A percentile compares a stretch with the other conserved stretches of the same genome.
Evolutionary conservation across 2,113 vertebrate species (phyloP).

Genomic region (Chionomys nivalis): DNA sequence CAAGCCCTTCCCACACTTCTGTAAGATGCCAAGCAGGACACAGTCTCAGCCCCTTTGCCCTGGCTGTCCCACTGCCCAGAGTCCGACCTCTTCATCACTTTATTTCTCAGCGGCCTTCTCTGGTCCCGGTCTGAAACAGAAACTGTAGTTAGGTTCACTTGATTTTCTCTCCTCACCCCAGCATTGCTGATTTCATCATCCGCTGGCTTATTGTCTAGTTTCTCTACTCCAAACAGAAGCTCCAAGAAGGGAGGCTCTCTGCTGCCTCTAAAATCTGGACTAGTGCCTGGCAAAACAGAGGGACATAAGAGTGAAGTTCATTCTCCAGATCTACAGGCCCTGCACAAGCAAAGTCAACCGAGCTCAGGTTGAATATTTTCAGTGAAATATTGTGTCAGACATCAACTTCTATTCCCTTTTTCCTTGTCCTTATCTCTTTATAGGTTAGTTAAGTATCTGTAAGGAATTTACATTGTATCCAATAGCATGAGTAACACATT

Average conservation of each 20-base stretch:
- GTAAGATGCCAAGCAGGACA: neutral
- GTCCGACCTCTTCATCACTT: neutral
- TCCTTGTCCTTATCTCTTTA: neutral
- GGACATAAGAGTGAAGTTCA: neutral
- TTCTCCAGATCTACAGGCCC: neutral
- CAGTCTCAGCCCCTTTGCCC: neutral
- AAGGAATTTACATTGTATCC: neutral
- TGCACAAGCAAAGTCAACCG: neutral
- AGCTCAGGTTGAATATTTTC: neutral
- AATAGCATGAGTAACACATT: neutral
- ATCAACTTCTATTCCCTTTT: neutral
- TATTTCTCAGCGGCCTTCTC: neutral
- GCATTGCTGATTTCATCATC: neutral
- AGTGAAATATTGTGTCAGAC: neutral
- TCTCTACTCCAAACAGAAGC: neutral
- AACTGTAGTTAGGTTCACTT: neutral
- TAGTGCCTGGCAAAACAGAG: neutral
- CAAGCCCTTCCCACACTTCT: neutral
- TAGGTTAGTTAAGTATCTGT: neutral
- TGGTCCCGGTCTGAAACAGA: neutral
- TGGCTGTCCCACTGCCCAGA: neutral
- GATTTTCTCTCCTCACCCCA: neutral
- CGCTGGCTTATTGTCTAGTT: neutral
- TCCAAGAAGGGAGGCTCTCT: neutral
- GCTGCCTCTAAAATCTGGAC: neutral